These are phyloP conservation scores for Pseudocheirus occidentalis DNA, from an alignment of 2,797 vertebrate species.

Conservation along the genomic window DNA sequence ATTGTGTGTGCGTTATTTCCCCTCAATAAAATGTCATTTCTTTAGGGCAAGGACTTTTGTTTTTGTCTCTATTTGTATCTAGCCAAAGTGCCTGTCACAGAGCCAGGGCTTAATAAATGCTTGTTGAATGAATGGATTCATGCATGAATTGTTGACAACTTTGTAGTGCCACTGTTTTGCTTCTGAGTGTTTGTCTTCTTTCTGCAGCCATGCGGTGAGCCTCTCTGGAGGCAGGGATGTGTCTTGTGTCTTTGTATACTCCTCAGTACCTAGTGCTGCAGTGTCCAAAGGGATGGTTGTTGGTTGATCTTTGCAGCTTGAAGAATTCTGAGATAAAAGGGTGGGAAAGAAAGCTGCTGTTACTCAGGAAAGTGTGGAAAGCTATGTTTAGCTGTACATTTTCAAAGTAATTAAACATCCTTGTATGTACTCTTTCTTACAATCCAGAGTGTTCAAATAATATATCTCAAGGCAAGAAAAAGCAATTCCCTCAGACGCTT, in stretches of 20 bases:
- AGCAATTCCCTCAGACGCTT: neutral
- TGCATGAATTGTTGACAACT: neutral
- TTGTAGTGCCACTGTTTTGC: neutral
- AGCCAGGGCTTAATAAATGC: neutral
- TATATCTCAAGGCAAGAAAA: neutral
- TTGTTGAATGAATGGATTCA: conserved; percentile 18
- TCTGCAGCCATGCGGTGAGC: neutral
- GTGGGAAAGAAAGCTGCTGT: neutral
- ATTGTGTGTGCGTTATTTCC: neutral
- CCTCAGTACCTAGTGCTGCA: neutral
- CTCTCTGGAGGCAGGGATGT: neutral
- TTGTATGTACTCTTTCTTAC: neutral
- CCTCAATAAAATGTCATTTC: neutral
- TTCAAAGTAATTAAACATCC: neutral
- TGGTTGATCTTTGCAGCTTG: neutral
- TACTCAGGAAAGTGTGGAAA: neutral
- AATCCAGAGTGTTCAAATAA: neutral
- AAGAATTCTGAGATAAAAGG: neutral
- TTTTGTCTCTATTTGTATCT: neutral
- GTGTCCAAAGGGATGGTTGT: neutral
- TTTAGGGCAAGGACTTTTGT: neutral
- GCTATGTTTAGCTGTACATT: neutral
- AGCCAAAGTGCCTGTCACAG: neutral
- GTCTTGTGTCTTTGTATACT: neutral
- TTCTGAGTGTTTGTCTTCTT: neutral